Evolutionary conservation across 2,888 invertebrate genomes (phyloP).

Genomic region (Smittia sp.): DNA sequence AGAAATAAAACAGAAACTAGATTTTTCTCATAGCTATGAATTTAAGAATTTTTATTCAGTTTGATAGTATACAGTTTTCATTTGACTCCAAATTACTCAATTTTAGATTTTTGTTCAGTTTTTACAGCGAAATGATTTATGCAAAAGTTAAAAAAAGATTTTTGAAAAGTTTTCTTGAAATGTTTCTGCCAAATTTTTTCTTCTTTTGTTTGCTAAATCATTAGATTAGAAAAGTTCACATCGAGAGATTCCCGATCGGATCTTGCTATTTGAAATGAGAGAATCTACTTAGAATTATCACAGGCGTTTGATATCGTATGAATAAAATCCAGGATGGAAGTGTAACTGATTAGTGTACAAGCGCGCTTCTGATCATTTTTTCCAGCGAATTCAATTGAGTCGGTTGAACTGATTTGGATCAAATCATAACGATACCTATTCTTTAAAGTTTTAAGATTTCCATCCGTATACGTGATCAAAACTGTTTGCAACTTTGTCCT

Average conservation of each 20-base stretch:
- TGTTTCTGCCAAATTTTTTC: background rate
- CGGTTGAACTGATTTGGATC: background rate
- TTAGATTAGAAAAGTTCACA: background rate
- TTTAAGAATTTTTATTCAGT: conserved; percentile 19
- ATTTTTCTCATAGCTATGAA: conserved; percentile 1
- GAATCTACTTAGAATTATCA: background rate
- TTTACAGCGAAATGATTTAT: no score
- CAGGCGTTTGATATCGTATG: conserved; percentile 3
- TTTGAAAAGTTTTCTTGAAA: background rate
- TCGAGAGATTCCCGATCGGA: no score
- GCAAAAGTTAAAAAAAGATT: background rate
- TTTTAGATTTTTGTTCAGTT: no score
- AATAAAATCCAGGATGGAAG: background rate
- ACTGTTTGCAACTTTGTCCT: background rate
- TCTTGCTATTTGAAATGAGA: no score
- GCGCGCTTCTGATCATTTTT: background rate
- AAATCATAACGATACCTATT: background rate
- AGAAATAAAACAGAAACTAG: no score
- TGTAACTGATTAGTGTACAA: background rate
- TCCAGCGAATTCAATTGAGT: background rate
- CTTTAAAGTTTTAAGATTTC: background rate
- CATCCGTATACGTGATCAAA: background rate
- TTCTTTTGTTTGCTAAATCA: background rate
- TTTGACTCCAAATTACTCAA: conserved; percentile 7
- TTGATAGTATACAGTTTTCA: conserved; percentile 24